Conservation (phyloP, 2,113 vertebrate species). For the Pseudolaguvia tuberculata region DNA sequence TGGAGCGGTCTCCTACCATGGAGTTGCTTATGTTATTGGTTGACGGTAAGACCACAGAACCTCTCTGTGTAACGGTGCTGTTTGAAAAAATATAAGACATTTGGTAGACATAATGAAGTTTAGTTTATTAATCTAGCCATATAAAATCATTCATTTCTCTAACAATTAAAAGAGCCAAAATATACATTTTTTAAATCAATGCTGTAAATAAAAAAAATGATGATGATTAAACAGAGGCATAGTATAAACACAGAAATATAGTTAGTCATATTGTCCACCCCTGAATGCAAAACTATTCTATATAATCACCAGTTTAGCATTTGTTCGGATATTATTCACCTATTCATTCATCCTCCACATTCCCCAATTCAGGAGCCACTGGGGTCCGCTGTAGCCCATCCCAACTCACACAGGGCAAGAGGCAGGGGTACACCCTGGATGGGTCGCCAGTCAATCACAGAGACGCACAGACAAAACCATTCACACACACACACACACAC, state of each 20-base stretch:
- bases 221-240: neutral
- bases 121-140: neutral
- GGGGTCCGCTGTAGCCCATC: no score
- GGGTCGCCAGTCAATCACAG: no score
- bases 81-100: slow-evolving; percentile 1
- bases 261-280: neutral
- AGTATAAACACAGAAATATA: neutral
- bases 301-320: no score
- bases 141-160: neutral
- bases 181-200: neutral
- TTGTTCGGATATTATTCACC: no score
- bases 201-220: neutral
- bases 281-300: no score
- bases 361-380: no score
- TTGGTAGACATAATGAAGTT: neutral
- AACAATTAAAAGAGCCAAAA: neutral
- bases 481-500: no score
- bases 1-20: slow-evolving; percentile 69
- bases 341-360: no score
- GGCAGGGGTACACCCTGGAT: no score
- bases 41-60: slow-evolving; percentile 74
- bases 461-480: no score
- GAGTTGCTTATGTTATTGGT: slow-evolving; percentile 77
- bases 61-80: slow-evolving; percentile 69
- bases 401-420: no score